Base-by-base conservation (phyloP, 2,113 vertebrate species). In the Gallinago undulata region DNA sequence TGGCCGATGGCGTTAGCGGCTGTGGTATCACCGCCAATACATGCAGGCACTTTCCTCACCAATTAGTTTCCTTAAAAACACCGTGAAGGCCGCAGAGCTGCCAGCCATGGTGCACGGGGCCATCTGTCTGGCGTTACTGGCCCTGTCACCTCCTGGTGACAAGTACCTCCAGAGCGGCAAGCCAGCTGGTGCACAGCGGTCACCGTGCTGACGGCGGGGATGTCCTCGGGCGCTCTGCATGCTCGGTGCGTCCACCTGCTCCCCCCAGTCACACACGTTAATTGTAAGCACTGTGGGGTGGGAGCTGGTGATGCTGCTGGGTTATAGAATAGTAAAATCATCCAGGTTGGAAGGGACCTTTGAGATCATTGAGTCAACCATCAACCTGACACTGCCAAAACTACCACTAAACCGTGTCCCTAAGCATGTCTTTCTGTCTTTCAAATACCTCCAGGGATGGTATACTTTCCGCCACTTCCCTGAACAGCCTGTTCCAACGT, bases 181-280 rank as follows among this genome's bases (percentile, higher is more conserved):
- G 53, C 77, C 88, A 93, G 95, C 86, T 94, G 88, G 73, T 24
- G n/a, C 9, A 0, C 2, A 3, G 76, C 2, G 0, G 68, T 9
- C 55, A 51, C 43, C 0, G 0, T 0, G 2, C 63, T 47, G 81
- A 48, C 70, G 57, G 79, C 6, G 0, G 27, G 70, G 70, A 63
- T 0, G 0, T 43, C 93, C 56, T 17, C 0, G 0, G 47, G 62
- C 0, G 0, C 17, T 70, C 73, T 8, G 39, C 7, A 5, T 8
- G 90, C 70, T 78, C 25, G 0, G 19, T 37, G 50, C 78, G 30
- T 77, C 78, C 93, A 77, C 75, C 90, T 94, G 91, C 78, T 87
- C 69, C 87, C 33, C 24, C 35, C 0, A 4, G 0, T 51, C 87
- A 72, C 81, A 31, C 16, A 2, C 6, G 50, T 60, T 33, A 43